Conservation (phyloP, 2,113 vertebrate genomes). For the Festucalex cinctus region DNA sequence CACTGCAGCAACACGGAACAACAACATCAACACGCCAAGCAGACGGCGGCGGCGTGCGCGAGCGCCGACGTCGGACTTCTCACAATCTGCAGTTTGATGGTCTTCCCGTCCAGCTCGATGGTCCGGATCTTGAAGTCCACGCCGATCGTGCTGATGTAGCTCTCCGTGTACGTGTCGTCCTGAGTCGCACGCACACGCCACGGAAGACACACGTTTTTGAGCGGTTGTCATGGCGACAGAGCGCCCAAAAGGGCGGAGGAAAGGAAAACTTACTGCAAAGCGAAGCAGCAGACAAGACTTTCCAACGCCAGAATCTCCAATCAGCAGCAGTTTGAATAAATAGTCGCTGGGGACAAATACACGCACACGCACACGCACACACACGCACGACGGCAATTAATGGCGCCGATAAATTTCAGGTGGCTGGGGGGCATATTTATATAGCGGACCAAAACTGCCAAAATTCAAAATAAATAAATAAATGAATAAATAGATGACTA, state of each 20-base stretch:
- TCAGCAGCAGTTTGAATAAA: slow-evolving; percentile 99
- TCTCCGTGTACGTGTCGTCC: slow-evolving; percentile 98
- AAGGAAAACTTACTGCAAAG: slow-evolving; percentile 87
- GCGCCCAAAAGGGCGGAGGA: background rate
- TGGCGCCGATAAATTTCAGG: no score
- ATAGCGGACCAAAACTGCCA: no score
- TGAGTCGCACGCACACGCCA: slow-evolving; percentile 40
- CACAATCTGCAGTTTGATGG: slow-evolving; percentile 98
- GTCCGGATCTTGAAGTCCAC: slow-evolving; percentile 99
- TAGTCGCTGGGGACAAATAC: slow-evolving; percentile 82
- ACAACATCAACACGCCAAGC: background rate
- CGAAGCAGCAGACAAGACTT: slow-evolving; percentile 98
- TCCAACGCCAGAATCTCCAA: slow-evolving; percentile 96
- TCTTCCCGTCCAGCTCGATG: slow-evolving; percentile 97
- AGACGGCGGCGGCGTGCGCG: background rate
- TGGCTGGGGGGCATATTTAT: no score
- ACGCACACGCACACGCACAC: no score
- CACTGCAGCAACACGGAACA: slow-evolving; percentile 71
- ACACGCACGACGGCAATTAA: no score
- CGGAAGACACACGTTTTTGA: background rate
- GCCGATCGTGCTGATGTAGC: slow-evolving; percentile 98
- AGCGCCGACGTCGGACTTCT: slow-evolving; percentile 54
- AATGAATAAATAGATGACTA: no score
- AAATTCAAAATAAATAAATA: no score
- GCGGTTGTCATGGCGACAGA: background rate